phyloP scores from a whole-genome alignment of 2,888 invertebrate genomes.

The Incurvaria masculella region DNA sequence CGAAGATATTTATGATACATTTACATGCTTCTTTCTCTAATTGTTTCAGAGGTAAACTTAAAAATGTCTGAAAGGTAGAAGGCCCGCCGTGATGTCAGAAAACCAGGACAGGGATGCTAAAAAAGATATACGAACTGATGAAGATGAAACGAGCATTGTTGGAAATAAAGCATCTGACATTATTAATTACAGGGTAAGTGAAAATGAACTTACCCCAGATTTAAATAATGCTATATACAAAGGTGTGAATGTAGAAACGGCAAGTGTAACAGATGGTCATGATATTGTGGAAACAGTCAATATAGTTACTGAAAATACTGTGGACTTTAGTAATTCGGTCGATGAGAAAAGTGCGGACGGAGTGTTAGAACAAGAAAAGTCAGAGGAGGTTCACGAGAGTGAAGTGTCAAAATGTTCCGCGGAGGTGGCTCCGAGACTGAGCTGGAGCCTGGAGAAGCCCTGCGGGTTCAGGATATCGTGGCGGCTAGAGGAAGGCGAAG shows the following conservation, averaged over 20 bases:
- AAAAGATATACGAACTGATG: too few relatives aligned
- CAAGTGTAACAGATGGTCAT: too few relatives aligned
- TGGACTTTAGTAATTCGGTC: conserved; percentile 7
- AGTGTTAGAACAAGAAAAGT: conserved; percentile 6
- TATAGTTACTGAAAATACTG: not conserved
- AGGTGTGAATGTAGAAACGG: conserved; percentile 1
- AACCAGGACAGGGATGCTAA: conserved; percentile 1
- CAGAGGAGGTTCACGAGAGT: conserved; percentile 8
- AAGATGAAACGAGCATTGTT: too few relatives aligned
- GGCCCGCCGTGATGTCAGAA: conserved; percentile 2
- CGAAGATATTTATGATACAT: too few relatives aligned
- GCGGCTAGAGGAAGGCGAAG: conserved; percentile 40
- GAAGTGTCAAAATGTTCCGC: not conserved
- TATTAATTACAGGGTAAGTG: too few relatives aligned
- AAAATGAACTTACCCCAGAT: too few relatives aligned
- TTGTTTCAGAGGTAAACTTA: not conserved
- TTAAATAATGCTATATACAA: too few relatives aligned
- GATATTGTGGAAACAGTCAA: not conserved
- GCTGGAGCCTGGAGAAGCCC: conserved; percentile 42
- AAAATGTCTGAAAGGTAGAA: not conserved
- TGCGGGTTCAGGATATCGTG: conserved; percentile 41
- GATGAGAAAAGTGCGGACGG: conserved; percentile 11
- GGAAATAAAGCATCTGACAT: too few relatives aligned
- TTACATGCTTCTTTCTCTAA: too few relatives aligned
- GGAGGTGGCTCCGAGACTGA: conserved; percentile 16